Base-by-base conservation (phyloP, 2,113 vertebrate species). In the Onychostoma macrolepis region DNA sequence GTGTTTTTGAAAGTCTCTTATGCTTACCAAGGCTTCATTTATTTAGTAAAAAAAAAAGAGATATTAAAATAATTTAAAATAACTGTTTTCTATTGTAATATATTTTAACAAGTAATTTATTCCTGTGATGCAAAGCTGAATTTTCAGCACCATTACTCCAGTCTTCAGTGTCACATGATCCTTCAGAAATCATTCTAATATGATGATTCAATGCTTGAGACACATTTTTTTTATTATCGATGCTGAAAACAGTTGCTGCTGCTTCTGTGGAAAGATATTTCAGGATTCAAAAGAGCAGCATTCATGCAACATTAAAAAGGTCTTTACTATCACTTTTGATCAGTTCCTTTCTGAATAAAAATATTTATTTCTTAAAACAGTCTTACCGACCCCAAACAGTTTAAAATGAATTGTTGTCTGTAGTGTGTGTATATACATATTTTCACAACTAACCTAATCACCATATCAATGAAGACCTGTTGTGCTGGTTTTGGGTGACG, bases 401-500 rank as follows among this genome's bases (percentile, higher is more conserved):
- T 9, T 1, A 61, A 24, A 56, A 58, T 58, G 2, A 58, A 58
- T 58, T 24, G 53, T 24, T 3, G 8, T 61, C 21, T 61, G 8
- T 61, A 58, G 53, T 9, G 7, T n/a, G 56, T n/a, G 24, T 4
- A 1, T n/a, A 61, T 61, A n/a, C 56, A 61, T 4, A 61, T 61
- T n/a, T 61, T 61, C 56, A 61, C 56, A 61, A 61, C 53, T 58
- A 48, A 43, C 24, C 38, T 12, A 75, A n/a, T 41, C 21, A 43
- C 10, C 24, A 6, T 7, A 9, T 17, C 21, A 61, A 1, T 26
- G n/a, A 77, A 26, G 38, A 77, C 75, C 26, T 77, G 75, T 50
- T 77, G 17, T 50, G 75, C 75, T 50, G 26, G 75, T 77, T 77
- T 43, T 30, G 15, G n/a, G n/a, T 28, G 74, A 76, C n/a, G 7